Evolutionary conservation across 1,140 invertebrate species (phyloP), one percentile per base, ranked within the genome.

Genomic region (Zaprionus kolodkinae): DNA sequence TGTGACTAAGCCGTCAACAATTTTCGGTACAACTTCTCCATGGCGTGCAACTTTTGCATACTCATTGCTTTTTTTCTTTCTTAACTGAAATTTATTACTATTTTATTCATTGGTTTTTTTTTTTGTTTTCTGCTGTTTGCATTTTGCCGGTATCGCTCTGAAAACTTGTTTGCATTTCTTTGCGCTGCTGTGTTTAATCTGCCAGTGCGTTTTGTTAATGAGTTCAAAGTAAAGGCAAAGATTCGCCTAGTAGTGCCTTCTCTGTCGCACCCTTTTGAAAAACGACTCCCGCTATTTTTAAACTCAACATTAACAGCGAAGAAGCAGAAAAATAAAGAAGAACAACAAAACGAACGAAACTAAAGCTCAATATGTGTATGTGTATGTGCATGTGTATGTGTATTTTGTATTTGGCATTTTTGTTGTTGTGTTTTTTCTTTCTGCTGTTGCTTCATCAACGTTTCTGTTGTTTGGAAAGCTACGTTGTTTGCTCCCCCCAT

Each of bases 401-500:
- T 60, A 15, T 65, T 77, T 72, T 73, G 36, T 70, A 65, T 65
- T 61, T 59, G 61, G 60, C 17, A 63, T 54, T 63, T 40, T 82
- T 69, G n/a, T 67, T 63, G 77, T 78, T 78, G n/a, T 43, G 13
- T 15, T 67, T 64, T 25, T 11, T 17, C 45, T 50, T 72, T 69
- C 61, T 76, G 54, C 57, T 68, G 71, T 62, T 79, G 69, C 78
- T 77, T 80, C 81, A 80, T 78, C 81, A 76, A 83, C 77, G 81
- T 74, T 80, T 76, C 74, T 81, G 80, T 83, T 82, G 76, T 83
- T 84, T 87, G 80, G 84, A 88, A 88, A 89, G 79, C 79, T 66
- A 27, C 62, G 67, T 57, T 72, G 72, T 43, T 45, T 45, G 40
- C 40, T n/a, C 40, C 85, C 85, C 75, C 85, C 76, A 89, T 88